Evolutionary conservation across 2,888 invertebrate genomes (phyloP), one percentile per base, ranked within the genome.

Genomic region (Lepidonotus clava): DNA sequence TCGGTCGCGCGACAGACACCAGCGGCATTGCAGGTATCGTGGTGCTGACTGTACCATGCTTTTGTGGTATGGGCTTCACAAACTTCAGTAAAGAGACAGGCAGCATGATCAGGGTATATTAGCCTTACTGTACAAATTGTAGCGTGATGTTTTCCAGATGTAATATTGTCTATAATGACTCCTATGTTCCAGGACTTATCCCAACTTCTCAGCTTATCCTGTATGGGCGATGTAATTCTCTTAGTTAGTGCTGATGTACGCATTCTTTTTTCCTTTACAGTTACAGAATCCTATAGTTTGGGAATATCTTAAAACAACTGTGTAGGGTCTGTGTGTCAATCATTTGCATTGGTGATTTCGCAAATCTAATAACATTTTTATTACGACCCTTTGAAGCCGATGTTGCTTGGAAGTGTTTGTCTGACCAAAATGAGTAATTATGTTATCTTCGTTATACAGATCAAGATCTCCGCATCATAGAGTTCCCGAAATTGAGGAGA

Each of bases 401-500:
- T 53, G 53, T 8, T 18, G 11, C n/a, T 53, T 53, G n/a, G 53
- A n/a, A n/a, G 53, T 53, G 53, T 53, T 6, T 53, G 2, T n/a
- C n/a, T 53, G 21, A 53, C 18, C 53, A 24, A 53, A 53, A 24
- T 53, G 21, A 18, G 18, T 53, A 24, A 18, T n/a, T 53, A 53
- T 53, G 53, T n/a, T n/a, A n/a, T 1, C 28, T 66, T 76, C 24
- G 28, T 46, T 1, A 80, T 46, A 80, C 28, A 80, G 80, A 46
- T 80, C 80, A 41, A 41, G 80, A 18, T 80, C 80, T n/a, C 80
- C 80, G 46, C 24, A 41, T 32, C 41, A 46, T 46, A 41, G 36
- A 38, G 56, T 51, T 56, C 83, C 53, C 51, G 91, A 91, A 51
- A 89, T 91, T 90, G 93, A 93, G 86, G 92, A 93, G 40, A 86